Conservation (phyloP, 2,888 invertebrate genomes). For the Rhamphomyia laevipes region DNA sequence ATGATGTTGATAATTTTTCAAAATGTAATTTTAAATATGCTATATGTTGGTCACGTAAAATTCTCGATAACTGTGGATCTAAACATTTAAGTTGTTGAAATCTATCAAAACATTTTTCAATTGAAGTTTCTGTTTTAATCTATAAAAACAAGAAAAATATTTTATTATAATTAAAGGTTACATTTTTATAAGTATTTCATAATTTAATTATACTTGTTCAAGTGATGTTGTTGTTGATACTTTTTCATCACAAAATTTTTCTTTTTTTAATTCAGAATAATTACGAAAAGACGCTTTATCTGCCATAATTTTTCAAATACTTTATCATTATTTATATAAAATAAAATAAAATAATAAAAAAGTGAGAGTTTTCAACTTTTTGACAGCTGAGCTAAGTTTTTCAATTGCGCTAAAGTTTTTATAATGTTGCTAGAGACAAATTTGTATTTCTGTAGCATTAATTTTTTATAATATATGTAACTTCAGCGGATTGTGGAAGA, state of each 20-base stretch:
- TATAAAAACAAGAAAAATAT: slow-evolving; percentile 21
- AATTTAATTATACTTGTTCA: slow-evolving; percentile 42
- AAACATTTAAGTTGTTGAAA: slow-evolving; percentile 39
- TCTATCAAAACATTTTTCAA: slow-evolving; percentile 43
- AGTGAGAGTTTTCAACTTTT: too few species aligned
- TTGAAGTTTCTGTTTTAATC: slow-evolving; percentile 45
- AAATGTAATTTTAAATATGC: slow-evolving; percentile 57
- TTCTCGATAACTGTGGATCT: slow-evolving; percentile 46
- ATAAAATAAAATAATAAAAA: too few species aligned
- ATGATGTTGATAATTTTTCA: slow-evolving; percentile 52
- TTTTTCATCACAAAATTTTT: slow-evolving; percentile 49
- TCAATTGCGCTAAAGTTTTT: too few species aligned
- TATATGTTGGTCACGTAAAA: slow-evolving; percentile 51
- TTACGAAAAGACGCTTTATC: slow-evolving; percentile 22
- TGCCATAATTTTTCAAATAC: too few species aligned
- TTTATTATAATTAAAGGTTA: background rate
- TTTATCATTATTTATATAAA: too few species aligned
- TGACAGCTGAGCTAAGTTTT: too few species aligned
- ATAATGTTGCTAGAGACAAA: too few species aligned
- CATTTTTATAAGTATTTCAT: background rate
- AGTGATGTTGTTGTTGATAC: slow-evolving; percentile 44
- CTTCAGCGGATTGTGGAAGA: too few species aligned
- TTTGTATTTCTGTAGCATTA: too few species aligned
- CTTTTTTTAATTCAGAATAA: slow-evolving; percentile 25
- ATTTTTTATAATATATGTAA: too few species aligned